Percentiles rank a stretch among this genome's conserved stretches.
phyloP scores from a whole-genome alignment of 2,797 vertebrate genomes.

The Kryptopterus vitreolus region DNA sequence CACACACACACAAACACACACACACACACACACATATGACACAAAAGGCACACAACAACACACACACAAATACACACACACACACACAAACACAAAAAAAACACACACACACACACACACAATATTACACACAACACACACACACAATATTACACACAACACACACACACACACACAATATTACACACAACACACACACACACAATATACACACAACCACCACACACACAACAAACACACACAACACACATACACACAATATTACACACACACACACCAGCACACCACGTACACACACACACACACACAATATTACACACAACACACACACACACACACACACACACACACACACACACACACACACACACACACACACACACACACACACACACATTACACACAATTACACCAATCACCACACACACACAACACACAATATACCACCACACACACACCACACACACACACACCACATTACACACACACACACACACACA shows the following conservation, averaged over 20 bases:
- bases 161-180: too few species aligned
- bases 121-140: too few species aligned
- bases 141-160: too few species aligned
- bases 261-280: constrained; percentile 15
- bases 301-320: too few species aligned
- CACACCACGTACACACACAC: not conserved
- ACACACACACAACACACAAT: not conserved
- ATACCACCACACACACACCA: not conserved
- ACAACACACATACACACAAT: too few species aligned
- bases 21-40: not conserved
- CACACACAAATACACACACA: too few species aligned
- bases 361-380: not conserved
- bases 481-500: constrained; percentile 1
- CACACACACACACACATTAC: too few species aligned
- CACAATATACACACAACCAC: not conserved
- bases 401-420: too few species aligned
- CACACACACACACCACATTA: too few species aligned
- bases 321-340: too few species aligned
- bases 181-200: constrained; percentile 12
- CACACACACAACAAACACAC: not conserved
- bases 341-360: not conserved
- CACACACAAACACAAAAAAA: not conserved
- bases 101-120: not conserved
- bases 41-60: too few species aligned
- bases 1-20: constrained; percentile 68